phyloP scores from a whole-genome alignment of 2,113 vertebrate species.

The Xiphorhynchus elegans region DNA sequence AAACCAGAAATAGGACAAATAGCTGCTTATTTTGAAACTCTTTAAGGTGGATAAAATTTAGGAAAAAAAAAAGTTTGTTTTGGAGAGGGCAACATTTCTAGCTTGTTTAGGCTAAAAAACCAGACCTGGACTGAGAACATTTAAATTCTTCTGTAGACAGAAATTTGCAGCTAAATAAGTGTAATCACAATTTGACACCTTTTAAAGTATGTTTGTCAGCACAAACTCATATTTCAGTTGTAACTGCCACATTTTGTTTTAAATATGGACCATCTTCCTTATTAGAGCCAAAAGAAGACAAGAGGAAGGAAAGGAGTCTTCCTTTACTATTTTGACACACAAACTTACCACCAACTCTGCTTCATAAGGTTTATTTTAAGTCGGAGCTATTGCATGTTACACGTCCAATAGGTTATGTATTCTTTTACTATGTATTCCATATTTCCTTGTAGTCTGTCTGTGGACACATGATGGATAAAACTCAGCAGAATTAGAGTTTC shows the following conservation, averaged over 20 bases:
- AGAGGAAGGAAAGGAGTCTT: not conserved
- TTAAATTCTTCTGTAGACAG: not conserved
- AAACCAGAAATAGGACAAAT: slow-evolving; percentile 36
- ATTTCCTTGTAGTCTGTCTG: not conserved
- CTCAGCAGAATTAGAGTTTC: not conserved
- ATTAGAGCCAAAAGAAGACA: not conserved
- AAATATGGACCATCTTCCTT: not conserved
- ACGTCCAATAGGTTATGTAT: not conserved
- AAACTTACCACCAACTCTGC: not conserved
- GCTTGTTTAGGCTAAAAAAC: slow-evolving; percentile 6
- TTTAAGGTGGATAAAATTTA: slow-evolving; percentile 5
- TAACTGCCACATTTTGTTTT: not conserved
- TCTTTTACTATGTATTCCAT: not conserved
- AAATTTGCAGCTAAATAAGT: not conserved
- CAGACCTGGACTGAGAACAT: not conserved
- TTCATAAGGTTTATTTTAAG: not conserved
- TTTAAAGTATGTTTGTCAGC: not conserved
- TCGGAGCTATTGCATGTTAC: not conserved
- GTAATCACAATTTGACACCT: not conserved
- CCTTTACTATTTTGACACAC: not conserved
- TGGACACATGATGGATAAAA: not conserved
- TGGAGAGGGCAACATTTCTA: slow-evolving; percentile 5
- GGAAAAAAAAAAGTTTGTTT: slow-evolving; percentile 21
- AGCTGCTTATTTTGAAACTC: slow-evolving; percentile 19
- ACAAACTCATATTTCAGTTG: not conserved